Evolutionary conservation across 2,797 vertebrate genomes (phyloP).

Genomic region (Spatula versicolor): DNA sequence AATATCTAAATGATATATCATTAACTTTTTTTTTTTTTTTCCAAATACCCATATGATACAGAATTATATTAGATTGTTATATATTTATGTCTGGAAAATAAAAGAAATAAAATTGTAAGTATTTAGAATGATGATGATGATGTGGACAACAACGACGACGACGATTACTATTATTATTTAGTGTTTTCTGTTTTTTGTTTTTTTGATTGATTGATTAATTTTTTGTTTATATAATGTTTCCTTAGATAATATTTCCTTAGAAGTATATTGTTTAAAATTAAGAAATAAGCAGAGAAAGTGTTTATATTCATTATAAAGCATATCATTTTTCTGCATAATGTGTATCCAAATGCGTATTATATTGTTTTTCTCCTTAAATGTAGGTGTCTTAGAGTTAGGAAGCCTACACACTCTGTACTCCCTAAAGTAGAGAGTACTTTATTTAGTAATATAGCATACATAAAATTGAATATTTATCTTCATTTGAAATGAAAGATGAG

Average conservation of each 20-base stretch:
- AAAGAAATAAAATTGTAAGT: background rate
- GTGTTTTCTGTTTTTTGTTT: rapidly evolving
- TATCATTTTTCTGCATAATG: background rate
- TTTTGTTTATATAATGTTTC: background rate
- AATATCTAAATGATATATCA: background rate
- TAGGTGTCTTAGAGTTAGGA: background rate
- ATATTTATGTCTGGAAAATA: background rate
- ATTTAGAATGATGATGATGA: background rate
- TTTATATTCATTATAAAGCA: background rate
- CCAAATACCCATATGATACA: background rate
- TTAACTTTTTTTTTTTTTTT: rapidly evolving
- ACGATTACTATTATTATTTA: background rate
- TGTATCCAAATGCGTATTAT: background rate
- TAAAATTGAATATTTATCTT: background rate
- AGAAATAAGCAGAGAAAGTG: background rate
- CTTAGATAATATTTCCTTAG: background rate
- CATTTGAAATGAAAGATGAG: background rate
- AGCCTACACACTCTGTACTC: background rate
- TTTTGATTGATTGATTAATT: background rate
- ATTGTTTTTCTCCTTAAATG: background rate
- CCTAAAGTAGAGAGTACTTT: background rate
- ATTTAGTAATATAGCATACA: background rate
- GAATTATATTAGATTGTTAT: background rate
- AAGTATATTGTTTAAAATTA: background rate
- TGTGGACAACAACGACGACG: too few relatives aligned